phyloP scores from a whole-genome alignment of 1,140 invertebrate genomes.

The Cylas formicarius region DNA sequence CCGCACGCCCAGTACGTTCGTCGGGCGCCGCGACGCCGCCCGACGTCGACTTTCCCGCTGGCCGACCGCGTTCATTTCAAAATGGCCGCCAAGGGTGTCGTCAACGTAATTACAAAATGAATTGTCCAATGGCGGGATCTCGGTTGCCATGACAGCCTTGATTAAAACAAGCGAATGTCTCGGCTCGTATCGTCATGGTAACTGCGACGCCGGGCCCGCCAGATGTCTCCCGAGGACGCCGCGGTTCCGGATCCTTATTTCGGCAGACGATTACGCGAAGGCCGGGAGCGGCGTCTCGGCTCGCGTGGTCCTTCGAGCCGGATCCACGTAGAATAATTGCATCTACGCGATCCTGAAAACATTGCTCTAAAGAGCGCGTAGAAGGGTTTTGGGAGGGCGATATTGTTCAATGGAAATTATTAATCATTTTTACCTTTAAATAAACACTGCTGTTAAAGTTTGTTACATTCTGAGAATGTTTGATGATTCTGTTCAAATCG shows the following conservation, averaged over 20 bases:
- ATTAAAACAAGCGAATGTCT: constrained; percentile 45
- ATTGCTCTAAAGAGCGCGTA: too few relatives aligned
- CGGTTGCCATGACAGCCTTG: constrained; percentile 45
- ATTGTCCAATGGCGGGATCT: constrained; percentile 46
- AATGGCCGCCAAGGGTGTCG: constrained; percentile 45
- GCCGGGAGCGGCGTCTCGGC: too few relatives aligned
- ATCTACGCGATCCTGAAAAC: too few relatives aligned
- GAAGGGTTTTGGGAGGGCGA: too few relatives aligned
- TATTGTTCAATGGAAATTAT: too few relatives aligned
- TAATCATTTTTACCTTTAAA: constrained; percentile 37
- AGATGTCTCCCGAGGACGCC: constrained; percentile 33
- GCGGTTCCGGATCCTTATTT: constrained; percentile 1
- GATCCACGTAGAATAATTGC: too few relatives aligned
- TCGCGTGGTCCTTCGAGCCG: too few relatives aligned
- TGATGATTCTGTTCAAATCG: constrained; percentile 47
- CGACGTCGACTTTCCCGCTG: constrained; percentile 26
- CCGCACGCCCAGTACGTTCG: constrained; percentile 30
- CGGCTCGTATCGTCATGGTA: constrained; percentile 37
- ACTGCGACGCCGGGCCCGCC: constrained; percentile 29
- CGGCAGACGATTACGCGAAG: constrained; percentile 6
- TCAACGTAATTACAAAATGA: constrained; percentile 46
- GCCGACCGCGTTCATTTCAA: constrained; percentile 41
- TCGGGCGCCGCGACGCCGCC: constrained; percentile 22
- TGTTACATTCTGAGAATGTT: constrained; percentile 46
- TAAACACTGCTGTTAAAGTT: constrained; percentile 47